Evolutionary conservation across 2,888 invertebrate genomes (phyloP).

Genomic region (Punctoribates punctum): DNA sequence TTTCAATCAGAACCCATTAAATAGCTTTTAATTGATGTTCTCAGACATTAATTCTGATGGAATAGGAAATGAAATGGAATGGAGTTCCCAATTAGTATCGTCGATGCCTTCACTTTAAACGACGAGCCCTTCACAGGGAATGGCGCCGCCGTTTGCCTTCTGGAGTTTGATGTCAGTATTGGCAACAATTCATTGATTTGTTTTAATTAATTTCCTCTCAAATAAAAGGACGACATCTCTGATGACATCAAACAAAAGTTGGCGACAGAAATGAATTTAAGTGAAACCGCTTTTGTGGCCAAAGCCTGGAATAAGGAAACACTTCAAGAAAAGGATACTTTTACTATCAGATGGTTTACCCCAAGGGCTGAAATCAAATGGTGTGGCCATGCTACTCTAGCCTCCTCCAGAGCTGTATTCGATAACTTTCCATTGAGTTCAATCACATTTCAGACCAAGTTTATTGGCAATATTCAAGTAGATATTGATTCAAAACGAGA

Average conservation of each 20-base stretch:
- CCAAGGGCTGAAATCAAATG: conserved; percentile 58
- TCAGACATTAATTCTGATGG: too few relatives aligned
- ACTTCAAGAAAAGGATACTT: conserved; percentile 25
- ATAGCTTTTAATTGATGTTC: too few relatives aligned
- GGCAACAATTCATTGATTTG: not conserved
- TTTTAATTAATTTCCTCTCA: not conserved
- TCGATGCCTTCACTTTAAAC: conserved; percentile 58
- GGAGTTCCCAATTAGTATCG: conserved; percentile 52
- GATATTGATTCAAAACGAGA: conserved; percentile 43
- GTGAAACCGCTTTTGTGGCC: conserved; percentile 58
- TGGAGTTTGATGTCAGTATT: conserved; percentile 47
- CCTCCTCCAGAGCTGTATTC: conserved; percentile 57
- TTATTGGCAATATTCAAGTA: conserved; percentile 27
- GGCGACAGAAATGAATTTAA: conserved; percentile 59
- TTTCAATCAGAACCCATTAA: too few relatives aligned
- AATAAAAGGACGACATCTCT: conserved; percentile 51
- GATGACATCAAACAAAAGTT: conserved; percentile 56
- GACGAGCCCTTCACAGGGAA: conserved; percentile 57
- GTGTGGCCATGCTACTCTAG: conserved; percentile 60
- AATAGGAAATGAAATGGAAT: not conserved
- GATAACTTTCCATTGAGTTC: not conserved
- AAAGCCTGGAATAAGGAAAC: conserved; percentile 40
- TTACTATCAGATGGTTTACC: conserved; percentile 58
- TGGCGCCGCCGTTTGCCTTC: conserved; percentile 58
- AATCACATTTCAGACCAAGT: conserved; percentile 13